A percentile compares a stretch with the other conserved stretches of the same genome.
These are phyloP conservation scores for Venusia cambrica DNA, from an alignment of 2,888 invertebrate species.

Conservation along the genomic window DNA sequence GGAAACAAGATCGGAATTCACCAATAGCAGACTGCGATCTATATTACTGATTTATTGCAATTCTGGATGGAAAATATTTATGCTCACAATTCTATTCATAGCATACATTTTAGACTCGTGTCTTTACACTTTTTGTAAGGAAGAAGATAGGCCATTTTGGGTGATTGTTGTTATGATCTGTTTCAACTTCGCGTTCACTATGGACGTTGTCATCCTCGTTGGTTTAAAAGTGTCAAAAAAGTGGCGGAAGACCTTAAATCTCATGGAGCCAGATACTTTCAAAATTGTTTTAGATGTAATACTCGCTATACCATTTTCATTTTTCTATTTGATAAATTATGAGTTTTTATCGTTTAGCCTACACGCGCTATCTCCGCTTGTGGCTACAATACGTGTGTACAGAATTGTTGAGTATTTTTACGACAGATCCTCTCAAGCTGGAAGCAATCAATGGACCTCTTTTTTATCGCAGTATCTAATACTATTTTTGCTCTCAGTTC, in stretches of 20 bases:
- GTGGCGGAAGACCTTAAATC: constrained; percentile 70
- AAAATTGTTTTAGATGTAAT: constrained; percentile 56
- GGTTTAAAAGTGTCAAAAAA: constrained; percentile 65
- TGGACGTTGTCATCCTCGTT: constrained; percentile 58
- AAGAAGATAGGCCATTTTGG: constrained; percentile 47
- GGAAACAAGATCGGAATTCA: constrained; percentile 59
- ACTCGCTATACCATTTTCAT: constrained; percentile 60
- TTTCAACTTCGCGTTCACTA: constrained; percentile 55
- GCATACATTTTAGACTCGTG: constrained; percentile 62
- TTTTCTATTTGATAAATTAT: constrained; percentile 52
- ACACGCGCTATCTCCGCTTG: constrained; percentile 58
- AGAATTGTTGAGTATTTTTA: constrained; percentile 68
- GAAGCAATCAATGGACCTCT: constrained; percentile 72
- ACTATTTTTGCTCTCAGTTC: constrained; percentile 64
- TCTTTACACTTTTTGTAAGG: constrained; percentile 57
- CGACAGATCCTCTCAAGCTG: constrained; percentile 65
- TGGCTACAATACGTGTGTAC: constrained; percentile 61
- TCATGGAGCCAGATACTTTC: constrained; percentile 62
- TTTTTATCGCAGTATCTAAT: constrained; percentile 72
- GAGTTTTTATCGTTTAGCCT: constrained; percentile 41
- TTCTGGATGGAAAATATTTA: constrained; percentile 59
- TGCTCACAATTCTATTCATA: constrained; percentile 54
- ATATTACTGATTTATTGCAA: constrained; percentile 61
- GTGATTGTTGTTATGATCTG: constrained; percentile 50
- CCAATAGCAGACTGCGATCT: constrained; percentile 54